Conservation (phyloP, 2,797 vertebrate genomes). For the Myioborus melanocephalus region DNA sequence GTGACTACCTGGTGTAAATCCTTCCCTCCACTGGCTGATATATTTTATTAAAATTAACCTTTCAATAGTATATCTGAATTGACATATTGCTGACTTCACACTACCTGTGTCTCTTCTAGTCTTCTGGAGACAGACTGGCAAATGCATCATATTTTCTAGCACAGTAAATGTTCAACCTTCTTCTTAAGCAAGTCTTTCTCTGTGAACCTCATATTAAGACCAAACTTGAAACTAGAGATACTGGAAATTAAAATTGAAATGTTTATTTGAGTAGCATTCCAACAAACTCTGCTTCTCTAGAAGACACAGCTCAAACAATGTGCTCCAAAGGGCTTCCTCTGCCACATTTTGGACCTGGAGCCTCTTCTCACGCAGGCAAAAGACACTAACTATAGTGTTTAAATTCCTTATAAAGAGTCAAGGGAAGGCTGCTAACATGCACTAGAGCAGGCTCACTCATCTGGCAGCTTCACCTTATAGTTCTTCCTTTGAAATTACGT, state of each 20-base stretch:
- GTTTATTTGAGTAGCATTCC: not conserved
- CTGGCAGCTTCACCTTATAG: not conserved
- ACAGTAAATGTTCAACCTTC: not conserved
- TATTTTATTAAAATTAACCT: conserved; percentile 10
- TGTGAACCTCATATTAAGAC: not conserved
- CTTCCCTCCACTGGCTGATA: not conserved
- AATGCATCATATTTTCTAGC: not conserved
- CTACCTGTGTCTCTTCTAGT: not conserved
- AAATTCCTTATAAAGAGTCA: not conserved
- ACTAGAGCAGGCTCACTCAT: not conserved
- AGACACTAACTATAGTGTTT: not conserved
- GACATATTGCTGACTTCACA: not conserved
- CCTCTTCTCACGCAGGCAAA: not conserved
- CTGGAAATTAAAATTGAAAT: not conserved
- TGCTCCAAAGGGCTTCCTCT: not conserved
- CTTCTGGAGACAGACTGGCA: not conserved
- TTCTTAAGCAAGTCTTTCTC: not conserved
- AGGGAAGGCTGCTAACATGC: not conserved
- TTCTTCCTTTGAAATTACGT: not conserved
- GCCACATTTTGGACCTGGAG: not conserved
- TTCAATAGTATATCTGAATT: not conserved
- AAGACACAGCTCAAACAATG: not conserved
- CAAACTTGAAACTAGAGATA: not conserved
- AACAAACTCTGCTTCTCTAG: not conserved
- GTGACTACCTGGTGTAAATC: conserved; percentile 10